Evolutionary conservation across 2,113 vertebrate species (phyloP), one percentile per base, ranked within the genome.

Genomic region (Ceyx cyanopectus): DNA sequence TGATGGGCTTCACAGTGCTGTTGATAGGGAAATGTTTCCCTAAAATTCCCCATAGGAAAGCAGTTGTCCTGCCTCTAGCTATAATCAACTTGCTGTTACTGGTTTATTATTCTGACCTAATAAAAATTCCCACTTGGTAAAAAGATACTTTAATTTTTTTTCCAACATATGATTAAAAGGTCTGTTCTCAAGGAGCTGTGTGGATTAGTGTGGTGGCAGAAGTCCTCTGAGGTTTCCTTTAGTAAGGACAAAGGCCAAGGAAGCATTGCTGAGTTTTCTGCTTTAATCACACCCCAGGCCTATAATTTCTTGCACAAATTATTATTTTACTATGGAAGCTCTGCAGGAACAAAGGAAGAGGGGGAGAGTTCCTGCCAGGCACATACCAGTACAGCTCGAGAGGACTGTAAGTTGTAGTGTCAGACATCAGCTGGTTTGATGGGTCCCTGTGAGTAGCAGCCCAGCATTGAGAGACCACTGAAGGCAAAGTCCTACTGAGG

Each of bases 31-130:
- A 79, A 34, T 74, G n/a, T 19, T 87, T 66, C 14, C 30, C 34
- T 74, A 9, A 12, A n/a, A 87, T 46, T 87, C 81, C 75, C 67
- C 23, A 13, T 34, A 51, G 88, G 61, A 80, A 46, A 80, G 84
- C 87, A 73, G n/a, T 88, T 93, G 43, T 48, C 45, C 90, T 93
- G 81, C 89, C 77, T 85, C 81, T 41, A 37, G 85, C 92, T 78
- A 32, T 89, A 89, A 92, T 92, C 60, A 91, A 91, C 72, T 76
- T 77, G 60, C 89, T 1, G 1, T 92, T 74, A 74, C 43, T 82
- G 67, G 67, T 95, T 93, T 87, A 89, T 89, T 96, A 89, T 93
- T 87, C 67, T 93, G 78, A 76, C 60, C 84, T 95, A 91, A 94
- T 91, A 95, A 85, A 76, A 93, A 79, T 87, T 56, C n/a, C 30